Percentiles rank a stretch among this genome's conserved stretches.
Evolutionary conservation across 2,797 vertebrate genomes (phyloP).

Genomic region (Echiichthys vipera): DNA sequence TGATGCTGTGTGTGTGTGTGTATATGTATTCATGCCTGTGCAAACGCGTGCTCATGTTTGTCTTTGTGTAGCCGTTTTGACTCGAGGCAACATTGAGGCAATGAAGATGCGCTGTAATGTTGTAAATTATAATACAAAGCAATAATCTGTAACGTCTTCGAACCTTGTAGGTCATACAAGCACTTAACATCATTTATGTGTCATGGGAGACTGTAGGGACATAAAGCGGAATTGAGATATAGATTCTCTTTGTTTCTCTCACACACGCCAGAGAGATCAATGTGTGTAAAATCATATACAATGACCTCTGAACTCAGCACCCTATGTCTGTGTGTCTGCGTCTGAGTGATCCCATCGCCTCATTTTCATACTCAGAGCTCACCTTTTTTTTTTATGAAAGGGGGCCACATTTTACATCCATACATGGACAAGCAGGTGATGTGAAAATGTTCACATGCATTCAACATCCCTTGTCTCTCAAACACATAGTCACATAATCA

Average conservation of each 20-base stretch:
- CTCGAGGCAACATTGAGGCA: neutral
- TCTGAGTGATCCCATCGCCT: conserved; percentile 7
- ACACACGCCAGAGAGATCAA: no score
- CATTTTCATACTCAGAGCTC: conserved; percentile 18
- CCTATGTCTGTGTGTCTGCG: neutral
- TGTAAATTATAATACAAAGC: conserved; percentile 37
- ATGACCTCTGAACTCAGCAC: conserved; percentile 34
- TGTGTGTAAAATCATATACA: conserved; percentile 22
- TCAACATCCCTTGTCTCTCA: conserved; percentile 26
- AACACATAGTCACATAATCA: conserved; percentile 56
- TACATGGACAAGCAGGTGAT: conserved; percentile 17
- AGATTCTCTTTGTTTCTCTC: neutral
- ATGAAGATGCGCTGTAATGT: conserved; percentile 31
- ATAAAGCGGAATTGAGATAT: conserved; percentile 10
- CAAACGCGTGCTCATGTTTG: conserved; percentile 21
- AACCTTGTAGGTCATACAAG: conserved; percentile 46
- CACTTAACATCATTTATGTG: conserved; percentile 32
- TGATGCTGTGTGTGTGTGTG: neutral
- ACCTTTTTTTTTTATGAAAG: conserved; percentile 51
- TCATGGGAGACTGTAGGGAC: neutral
- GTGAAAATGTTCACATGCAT: conserved; percentile 28
- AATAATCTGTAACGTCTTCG: conserved; percentile 46
- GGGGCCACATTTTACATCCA: conserved; percentile 48
- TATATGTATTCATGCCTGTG: neutral
- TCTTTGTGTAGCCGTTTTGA: conserved; percentile 15